Conservation (phyloP, 2,797 vertebrate species). For the Pagetopsis macropterus region DNA sequence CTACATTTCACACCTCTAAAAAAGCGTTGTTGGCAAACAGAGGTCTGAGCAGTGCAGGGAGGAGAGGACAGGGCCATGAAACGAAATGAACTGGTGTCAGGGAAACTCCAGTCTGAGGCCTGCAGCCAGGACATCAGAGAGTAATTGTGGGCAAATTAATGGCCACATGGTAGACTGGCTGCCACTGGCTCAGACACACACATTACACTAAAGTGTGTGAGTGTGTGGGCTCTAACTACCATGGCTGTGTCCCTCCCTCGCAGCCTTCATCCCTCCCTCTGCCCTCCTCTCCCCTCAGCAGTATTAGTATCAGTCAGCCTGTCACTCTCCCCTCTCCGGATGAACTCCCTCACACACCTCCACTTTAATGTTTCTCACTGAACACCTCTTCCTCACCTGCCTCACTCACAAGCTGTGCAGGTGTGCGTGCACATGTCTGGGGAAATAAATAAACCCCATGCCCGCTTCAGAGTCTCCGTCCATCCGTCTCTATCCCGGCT, state of each 20-base stretch:
- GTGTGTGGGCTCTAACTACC: constrained; percentile 45
- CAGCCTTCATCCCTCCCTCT: constrained; percentile 41
- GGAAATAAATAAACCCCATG: constrained; percentile 12
- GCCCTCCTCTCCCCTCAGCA: constrained; percentile 59
- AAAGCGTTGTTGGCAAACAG: constrained; percentile 23
- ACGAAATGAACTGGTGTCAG: constrained; percentile 60
- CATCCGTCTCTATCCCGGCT: constrained; percentile 60
- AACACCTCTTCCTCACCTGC: constrained; percentile 53
- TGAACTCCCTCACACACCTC: constrained; percentile 46
- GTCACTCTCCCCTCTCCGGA: constrained; percentile 47
- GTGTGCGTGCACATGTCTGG: constrained; percentile 20
- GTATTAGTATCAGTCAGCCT: constrained; percentile 55
- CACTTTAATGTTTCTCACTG: constrained; percentile 50
- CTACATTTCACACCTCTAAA: too few relatives aligned
- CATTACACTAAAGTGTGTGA: constrained; percentile 39
- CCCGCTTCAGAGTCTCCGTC: constrained; percentile 5
- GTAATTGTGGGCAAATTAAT: constrained; percentile 82
- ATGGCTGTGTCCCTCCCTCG: constrained; percentile 41
- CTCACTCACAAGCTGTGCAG: constrained; percentile 22
- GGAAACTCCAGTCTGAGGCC: constrained; percentile 64
- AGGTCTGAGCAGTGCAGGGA: constrained; percentile 9
- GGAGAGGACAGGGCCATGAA: constrained; percentile 51
- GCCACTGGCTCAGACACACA: constrained; percentile 64
- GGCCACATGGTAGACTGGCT: constrained; percentile 73
- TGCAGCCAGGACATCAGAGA: constrained; percentile 75